phyloP scores from a whole-genome alignment of 2,888 invertebrate species.

The Andricus curvator region DNA sequence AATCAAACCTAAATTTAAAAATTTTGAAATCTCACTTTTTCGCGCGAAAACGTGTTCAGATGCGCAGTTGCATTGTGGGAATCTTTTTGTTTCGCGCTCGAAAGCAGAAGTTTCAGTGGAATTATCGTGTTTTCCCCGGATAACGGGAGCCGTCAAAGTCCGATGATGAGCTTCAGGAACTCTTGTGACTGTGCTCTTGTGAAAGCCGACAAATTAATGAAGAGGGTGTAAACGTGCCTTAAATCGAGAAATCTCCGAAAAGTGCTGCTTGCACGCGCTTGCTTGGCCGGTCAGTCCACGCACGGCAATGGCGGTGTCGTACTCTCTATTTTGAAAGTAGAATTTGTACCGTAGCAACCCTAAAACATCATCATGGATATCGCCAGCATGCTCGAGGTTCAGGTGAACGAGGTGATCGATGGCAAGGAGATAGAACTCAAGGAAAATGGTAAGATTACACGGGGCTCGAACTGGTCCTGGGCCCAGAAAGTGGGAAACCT shows the following conservation, averaged over 20 bases:
- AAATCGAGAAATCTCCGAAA: background rate
- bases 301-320: slow-evolving; percentile 64
- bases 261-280: slow-evolving; percentile 13
- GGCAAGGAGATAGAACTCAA: slow-evolving; percentile 59
- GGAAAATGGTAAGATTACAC: slow-evolving; percentile 66
- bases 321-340: slow-evolving; percentile 62
- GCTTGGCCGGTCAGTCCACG: slow-evolving; percentile 18
- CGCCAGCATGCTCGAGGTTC: slow-evolving; percentile 73
- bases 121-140: background rate
- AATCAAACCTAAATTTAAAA: background rate
- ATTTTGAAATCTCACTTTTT: slow-evolving; percentile 17
- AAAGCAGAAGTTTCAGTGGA: slow-evolving; percentile 14
- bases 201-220: background rate
- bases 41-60: background rate
- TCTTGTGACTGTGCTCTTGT: background rate
- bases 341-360: slow-evolving; percentile 6
- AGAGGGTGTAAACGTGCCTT: slow-evolving; percentile 23
- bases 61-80: slow-evolving; percentile 36
- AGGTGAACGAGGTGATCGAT: slow-evolving; percentile 69
- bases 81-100: slow-evolving; percentile 30
- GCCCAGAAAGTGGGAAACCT: slow-evolving; percentile 37
- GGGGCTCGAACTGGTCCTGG: background rate
- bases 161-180: background rate
- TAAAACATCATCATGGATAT: slow-evolving; percentile 69
- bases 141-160: background rate